A percentile compares a stretch with the other conserved stretches of the same genome.
Evolutionary conservation across 1,140 invertebrate genomes (phyloP).

Genomic region (Myzus persicae): DNA sequence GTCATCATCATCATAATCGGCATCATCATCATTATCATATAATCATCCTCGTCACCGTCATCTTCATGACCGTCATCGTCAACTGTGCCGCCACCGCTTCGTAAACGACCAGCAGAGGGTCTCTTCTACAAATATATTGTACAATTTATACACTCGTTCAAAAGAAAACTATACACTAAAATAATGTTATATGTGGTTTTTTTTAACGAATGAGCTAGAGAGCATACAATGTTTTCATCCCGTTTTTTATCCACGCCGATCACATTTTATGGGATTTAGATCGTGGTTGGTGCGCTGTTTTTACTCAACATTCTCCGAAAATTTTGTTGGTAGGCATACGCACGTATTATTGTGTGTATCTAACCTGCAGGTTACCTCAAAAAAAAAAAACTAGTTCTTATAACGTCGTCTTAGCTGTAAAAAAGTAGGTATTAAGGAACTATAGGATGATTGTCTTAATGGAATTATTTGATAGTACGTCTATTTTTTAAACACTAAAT

Average conservation of each 20-base stretch:
- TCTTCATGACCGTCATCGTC: not conserved
- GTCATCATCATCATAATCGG: conserved; percentile 27
- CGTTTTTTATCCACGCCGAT: not conserved
- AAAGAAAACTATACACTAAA: conserved; percentile 17
- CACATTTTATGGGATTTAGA: conserved; percentile 2
- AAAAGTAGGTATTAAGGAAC: too few species aligned
- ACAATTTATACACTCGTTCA: not conserved
- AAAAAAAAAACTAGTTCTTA: too few species aligned
- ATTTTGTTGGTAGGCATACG: not conserved
- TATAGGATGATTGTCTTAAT: too few species aligned
- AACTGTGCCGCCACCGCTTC: not conserved
- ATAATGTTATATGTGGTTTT: not conserved
- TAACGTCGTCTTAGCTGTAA: too few species aligned
- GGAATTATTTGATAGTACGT: too few species aligned
- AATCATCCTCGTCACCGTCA: not conserved
- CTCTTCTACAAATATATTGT: not conserved
- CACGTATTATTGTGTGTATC: not conserved
- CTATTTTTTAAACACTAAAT: too few species aligned
- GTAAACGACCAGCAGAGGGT: not conserved
- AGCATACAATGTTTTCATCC: conserved; percentile 6
- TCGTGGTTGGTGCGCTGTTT: conserved; percentile 9
- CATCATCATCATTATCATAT: not conserved
- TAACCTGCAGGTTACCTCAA: too few species aligned
- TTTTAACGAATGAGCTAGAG: not conserved
- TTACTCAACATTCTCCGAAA: not conserved